Evolutionary conservation across 2,797 vertebrate genomes (phyloP), one percentile per base, ranked within the genome.

Genomic region (Columba guinea): DNA sequence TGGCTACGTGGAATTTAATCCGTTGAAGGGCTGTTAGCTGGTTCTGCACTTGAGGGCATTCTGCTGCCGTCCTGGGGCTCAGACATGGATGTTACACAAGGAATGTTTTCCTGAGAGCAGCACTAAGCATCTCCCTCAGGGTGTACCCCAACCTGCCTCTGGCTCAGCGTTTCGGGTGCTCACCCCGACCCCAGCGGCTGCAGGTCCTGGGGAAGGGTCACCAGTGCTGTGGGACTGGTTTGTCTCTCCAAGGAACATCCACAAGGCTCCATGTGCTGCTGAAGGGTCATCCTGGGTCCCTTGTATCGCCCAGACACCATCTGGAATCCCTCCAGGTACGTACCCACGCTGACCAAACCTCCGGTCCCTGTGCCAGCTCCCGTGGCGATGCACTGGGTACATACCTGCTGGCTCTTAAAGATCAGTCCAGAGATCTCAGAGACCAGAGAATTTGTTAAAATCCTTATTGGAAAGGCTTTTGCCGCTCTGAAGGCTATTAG

Each of bases 311-410:
- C 16, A 19, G 60, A 20, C 26, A 32, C 20, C 52, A 10, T 15
- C 87, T 30, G 52, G 76, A 84, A 58, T 32, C 34, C 11, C 27
- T 62, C 64, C 79, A 85, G 32, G 81, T 82, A 76, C 0, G 20
- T 63, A n/a, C 63, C 34, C 24, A 4, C 75, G 6, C 22, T 7
- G 1, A 28, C 59, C 44, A 41, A 81, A 69, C 53, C 21, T 60
- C 24, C 1, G 0, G 8, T 17, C 41, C 26, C 46, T 5, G 0
- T 4, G 1, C 32, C 59, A 35, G 60, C 64, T 91, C 67, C 84
- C 26, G 0, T 6, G 13, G 55, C 0, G 0, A 17, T 46, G 49
- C 74, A 3, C 17, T 1, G 2, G 10, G 59, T 46, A 18, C 76
- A 10, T 37, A 13, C 34, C 32, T 67, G 39, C 68, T 80, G 84